Base-by-base conservation (phyloP, 2,888 invertebrate species). In the Eulithis testata region DNA sequence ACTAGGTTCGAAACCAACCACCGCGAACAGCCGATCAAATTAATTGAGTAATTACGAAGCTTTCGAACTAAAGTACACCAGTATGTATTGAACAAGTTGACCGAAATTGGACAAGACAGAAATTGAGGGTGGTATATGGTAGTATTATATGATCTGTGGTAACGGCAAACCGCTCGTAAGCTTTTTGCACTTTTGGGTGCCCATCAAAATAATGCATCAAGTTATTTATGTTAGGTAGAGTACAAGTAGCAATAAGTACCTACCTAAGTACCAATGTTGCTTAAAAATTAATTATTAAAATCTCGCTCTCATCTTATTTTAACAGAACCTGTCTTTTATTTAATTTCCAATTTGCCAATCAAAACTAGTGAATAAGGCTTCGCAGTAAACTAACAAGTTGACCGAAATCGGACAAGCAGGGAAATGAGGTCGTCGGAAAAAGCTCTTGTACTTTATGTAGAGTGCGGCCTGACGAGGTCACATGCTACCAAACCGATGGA, bases 21-120 rank as follows among this genome's bases (percentile, higher is more conserved):
- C 76, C 74, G 73, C 72, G 69, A 69, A 71, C 75, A 62, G 74
- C 72, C 76, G 74, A 78, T 79, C 76, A 79, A 83, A 84, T 84
- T 86, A 83, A 85, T 87, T 84, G 82, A 84, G 83, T 83, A 80
- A 88, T 86, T 86, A 83, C 69, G 73, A 77, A 76, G 76, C 73
- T 81, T 78, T 79, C 73, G 73, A 81, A 77, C 72, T 57, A 56
- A 68, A 66, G 66, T 59, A 73, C 68, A 67, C 63, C 6, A 70
- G 58, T 21, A 31, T 5, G 31, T 51, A 52, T 51, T 36, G 52
- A 56, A 27, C 59, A 66, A 68, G 65, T 70, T 69, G 68, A 65
- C 70, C 69, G 56, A 74, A 76, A 74, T 75, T 76, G 73, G 74
- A 77, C 76, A 75, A 69, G 60, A 55, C 57, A 60, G 75, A 76